Base-by-base conservation (phyloP, 2,113 vertebrate species). In the Excalfactoria chinensis region DNA sequence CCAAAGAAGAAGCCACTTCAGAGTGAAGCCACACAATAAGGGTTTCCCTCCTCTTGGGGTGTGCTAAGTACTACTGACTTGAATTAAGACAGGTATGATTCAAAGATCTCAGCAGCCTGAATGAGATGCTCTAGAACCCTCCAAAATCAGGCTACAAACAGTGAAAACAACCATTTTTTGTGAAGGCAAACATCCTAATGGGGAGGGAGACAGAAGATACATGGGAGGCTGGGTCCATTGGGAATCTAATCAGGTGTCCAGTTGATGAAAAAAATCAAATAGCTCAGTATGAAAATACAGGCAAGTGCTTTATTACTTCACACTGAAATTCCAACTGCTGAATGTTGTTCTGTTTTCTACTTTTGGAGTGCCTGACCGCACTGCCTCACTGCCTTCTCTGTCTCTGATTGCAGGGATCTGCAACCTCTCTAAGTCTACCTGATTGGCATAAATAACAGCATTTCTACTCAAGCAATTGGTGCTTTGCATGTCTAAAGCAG, bases 401-500 rank as follows among this genome's bases (percentile, higher is more conserved):
- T n/a, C 53, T 58, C 80, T 49, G n/a, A 68, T 40, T 0, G 1
- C 48, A 19, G 0, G 8, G 62, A 72, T 62, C 62, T 66, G 43
- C 32, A 84, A 44, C 66, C 30, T 62, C 48, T 86, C 75, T 53
- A 44, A 68, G n/a, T 62, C 51, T 58, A 86, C 79, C 73, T 78
- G 30, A 26, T 22, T 76, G 64, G 76, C 80, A 84, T 44, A 91
- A 95, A 67, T 53, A 95, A 92, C 37, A 91, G 74, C 60, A 78
- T 37, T 82, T 89, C 84, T 78, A 71, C 70, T 84, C 58, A 55
- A 70, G 80, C 44, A 92, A 93, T 92, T 59, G 62, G 71, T 93
- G 77, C n/a, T 90, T 83, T 78, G 58, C 44, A 84, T 68, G 6
- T 75, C 93, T 86, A 69, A 85, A 92, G 51, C 51, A 93, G 71